A percentile compares a stretch with the other conserved stretches of the same genome.
Evolutionary conservation across 2,888 invertebrate genomes (phyloP).

Genomic region (Calliscelio sp.): DNA sequence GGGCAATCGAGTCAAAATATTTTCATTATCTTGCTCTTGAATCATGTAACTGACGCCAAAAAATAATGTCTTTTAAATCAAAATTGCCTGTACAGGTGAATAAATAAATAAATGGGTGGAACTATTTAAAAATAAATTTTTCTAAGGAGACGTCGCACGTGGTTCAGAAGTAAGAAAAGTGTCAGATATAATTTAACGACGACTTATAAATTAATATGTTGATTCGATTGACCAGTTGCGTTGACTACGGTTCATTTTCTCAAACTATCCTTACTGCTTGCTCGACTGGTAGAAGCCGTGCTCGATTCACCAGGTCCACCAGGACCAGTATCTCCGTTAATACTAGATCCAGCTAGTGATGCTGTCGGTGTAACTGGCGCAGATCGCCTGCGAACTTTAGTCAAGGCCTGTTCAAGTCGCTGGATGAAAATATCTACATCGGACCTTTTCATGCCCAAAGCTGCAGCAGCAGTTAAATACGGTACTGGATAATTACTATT

Average conservation of each 20-base stretch:
- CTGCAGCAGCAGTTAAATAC: slow-evolving; percentile 92
- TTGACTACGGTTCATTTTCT: slow-evolving; percentile 85
- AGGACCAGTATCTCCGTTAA: slow-evolving; percentile 83
- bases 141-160: slow-evolving; percentile 7
- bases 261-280: slow-evolving; percentile 84
- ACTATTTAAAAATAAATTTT: too few species aligned
- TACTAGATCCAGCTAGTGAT: slow-evolving; percentile 83
- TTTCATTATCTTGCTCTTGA: slow-evolving; percentile 18
- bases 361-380: slow-evolving; percentile 84
- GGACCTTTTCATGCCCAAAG: slow-evolving; percentile 89
- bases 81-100: too few species aligned
- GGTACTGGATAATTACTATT: slow-evolving; percentile 87
- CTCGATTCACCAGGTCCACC: slow-evolving; percentile 84
- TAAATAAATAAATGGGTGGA: too few species aligned
- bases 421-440: slow-evolving; percentile 91
- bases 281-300: slow-evolving; percentile 84
- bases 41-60: slow-evolving; percentile 16
- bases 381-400: slow-evolving; percentile 84
- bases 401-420: slow-evolving; percentile 88
- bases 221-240: slow-evolving; percentile 85
- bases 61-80: background rate
- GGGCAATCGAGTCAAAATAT: slow-evolving; percentile 82
- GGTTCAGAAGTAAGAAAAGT: slow-evolving; percentile 33
- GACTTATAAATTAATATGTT: slow-evolving; percentile 81
- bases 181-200: background rate